Percentiles rank a stretch among this genome's conserved stretches.
Conservation (phyloP, 2,797 vertebrate species). For the Cryptoprocta ferox region DNA sequence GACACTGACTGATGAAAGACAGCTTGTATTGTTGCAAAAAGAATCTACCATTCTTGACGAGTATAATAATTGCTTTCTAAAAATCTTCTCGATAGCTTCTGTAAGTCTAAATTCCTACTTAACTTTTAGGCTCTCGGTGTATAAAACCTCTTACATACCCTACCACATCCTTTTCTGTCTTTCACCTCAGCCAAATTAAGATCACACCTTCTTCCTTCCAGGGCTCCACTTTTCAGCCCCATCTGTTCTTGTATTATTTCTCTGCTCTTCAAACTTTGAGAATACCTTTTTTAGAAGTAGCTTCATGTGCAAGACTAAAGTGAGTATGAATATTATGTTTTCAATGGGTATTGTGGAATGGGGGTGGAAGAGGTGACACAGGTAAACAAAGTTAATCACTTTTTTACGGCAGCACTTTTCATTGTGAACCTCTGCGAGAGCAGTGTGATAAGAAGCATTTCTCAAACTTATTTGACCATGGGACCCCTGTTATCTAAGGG, state of each 20-base stretch:
- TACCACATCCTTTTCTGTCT: background rate
- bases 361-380: background rate
- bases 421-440: background rate
- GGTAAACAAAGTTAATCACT: background rate
- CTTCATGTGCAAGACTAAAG: background rate
- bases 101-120: background rate
- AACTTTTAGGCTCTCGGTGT: background rate
- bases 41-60: background rate
- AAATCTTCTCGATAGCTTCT: background rate
- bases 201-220: background rate
- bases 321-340: background rate
- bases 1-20: background rate
- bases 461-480: background rate
- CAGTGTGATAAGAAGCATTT: background rate
- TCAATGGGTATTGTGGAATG: background rate
- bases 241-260: background rate
- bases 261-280: background rate
- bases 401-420: background rate
- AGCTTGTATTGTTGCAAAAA: background rate
- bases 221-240: background rate
- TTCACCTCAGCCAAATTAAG: background rate
- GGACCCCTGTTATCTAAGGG: background rate
- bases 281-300: background rate
- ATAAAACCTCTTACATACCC: background rate
- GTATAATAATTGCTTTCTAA: background rate